Conservation (phyloP, 2,888 invertebrate species). For the Argynnis bischoffii region DNA sequence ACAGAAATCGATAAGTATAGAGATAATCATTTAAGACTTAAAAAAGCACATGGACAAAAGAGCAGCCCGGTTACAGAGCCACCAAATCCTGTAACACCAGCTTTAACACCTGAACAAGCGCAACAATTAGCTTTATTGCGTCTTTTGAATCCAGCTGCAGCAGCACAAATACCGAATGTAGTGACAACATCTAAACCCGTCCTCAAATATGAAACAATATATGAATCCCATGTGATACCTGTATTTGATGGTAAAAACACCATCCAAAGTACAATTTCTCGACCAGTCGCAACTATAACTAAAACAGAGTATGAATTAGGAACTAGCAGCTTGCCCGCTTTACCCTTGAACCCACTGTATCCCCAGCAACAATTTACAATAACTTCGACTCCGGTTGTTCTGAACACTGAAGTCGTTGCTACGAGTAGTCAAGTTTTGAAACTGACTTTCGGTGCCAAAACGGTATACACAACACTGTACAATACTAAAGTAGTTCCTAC, state of each 20-base stretch:
- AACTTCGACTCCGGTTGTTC: constrained; percentile 90
- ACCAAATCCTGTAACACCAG: constrained; percentile 74
- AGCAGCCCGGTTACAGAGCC: constrained; percentile 79
- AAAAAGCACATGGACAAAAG: constrained; percentile 74
- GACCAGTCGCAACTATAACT: constrained; percentile 89
- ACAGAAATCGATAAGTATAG: constrained; percentile 86
- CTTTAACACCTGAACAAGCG: constrained; percentile 86
- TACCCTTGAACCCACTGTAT: constrained; percentile 81
- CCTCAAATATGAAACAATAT: constrained; percentile 88
- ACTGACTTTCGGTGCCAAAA: constrained; percentile 95
- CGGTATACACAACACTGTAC: constrained; percentile 92
- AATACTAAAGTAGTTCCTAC: constrained; percentile 92
- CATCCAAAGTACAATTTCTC: constrained; percentile 89
- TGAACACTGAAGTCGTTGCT: constrained; percentile 89
- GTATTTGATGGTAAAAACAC: constrained; percentile 89
- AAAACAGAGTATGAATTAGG: constrained; percentile 90
- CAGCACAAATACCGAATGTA: constrained; percentile 85
- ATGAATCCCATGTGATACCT: constrained; percentile 91
- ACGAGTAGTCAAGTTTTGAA: constrained; percentile 92
- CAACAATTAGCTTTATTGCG: constrained; percentile 89
- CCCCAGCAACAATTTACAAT: constrained; percentile 87
- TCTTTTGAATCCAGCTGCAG: constrained; percentile 86
- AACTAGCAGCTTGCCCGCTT: constrained; percentile 85
- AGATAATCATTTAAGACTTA: constrained; percentile 79
- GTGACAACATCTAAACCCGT: constrained; percentile 91